Evolutionary conservation across 2,888 invertebrate genomes (phyloP).

Genomic region (Alloplasta piceator): DNA sequence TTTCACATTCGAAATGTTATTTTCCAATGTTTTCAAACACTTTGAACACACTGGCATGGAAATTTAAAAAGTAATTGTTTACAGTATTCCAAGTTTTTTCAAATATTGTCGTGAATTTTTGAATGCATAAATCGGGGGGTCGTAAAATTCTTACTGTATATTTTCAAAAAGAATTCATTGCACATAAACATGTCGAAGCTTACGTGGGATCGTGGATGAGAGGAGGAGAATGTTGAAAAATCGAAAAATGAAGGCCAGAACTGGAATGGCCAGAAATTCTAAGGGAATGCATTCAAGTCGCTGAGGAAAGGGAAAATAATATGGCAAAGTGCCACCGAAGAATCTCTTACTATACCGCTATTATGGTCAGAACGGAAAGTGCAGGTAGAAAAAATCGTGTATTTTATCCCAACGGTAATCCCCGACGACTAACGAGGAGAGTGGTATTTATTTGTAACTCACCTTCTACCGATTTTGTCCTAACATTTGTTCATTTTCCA

Average conservation of each 20-base stretch:
- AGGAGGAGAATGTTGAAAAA: conserved; percentile 8
- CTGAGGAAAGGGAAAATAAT: neutral
- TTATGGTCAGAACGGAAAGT: conserved; percentile 9
- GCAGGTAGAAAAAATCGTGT: conserved; percentile 37
- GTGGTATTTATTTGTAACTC: neutral
- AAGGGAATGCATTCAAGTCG: neutral
- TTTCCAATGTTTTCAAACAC: too few species aligned
- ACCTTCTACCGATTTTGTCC: conserved; percentile 9
- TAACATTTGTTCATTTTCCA: too few species aligned
- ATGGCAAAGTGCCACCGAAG: conserved; percentile 37
- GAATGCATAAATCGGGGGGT: too few species aligned
- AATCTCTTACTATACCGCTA: conserved; percentile 37
- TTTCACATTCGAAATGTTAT: too few species aligned
- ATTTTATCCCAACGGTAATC: conserved; percentile 3
- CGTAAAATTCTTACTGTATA: too few species aligned
- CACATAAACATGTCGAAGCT: too few species aligned
- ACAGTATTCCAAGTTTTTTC: too few species aligned
- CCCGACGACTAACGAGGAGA: neutral
- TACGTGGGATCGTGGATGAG: neutral
- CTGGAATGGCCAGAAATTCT: conserved; percentile 40
- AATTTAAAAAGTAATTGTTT: too few species aligned
- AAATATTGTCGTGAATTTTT: too few species aligned
- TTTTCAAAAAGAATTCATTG: too few species aligned
- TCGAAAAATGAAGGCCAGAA: conserved; percentile 20
- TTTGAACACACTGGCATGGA: too few species aligned